Evolutionary conservation across 2,888 invertebrate species (phyloP).

Genomic region (Ramazzottius varieornatus): DNA sequence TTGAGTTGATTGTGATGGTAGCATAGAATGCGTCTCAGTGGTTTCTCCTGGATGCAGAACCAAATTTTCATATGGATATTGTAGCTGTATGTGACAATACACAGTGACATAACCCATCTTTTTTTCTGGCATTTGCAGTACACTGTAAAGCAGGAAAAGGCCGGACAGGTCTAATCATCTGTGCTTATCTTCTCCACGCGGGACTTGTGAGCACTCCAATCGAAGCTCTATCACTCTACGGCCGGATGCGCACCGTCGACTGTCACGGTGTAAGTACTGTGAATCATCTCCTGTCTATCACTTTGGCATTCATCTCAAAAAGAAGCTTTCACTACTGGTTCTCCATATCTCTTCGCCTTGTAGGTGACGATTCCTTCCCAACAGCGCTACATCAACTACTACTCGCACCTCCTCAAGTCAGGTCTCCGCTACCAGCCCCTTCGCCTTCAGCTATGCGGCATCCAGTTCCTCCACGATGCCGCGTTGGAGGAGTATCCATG

Average conservation of each 20-base stretch:
- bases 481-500: not conserved
- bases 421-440: not conserved
- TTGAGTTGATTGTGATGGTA: too few relatives aligned
- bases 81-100: too few relatives aligned
- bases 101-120: too few relatives aligned
- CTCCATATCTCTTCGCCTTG: too few relatives aligned
- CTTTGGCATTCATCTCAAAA: too few relatives aligned
- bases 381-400: not conserved
- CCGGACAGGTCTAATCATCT: not conserved
- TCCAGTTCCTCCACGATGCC: not conserved
- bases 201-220: not conserved
- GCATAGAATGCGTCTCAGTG: too few relatives aligned
- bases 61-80: too few relatives aligned
- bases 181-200: not conserved
- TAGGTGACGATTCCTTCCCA: slow-evolving; percentile 1
- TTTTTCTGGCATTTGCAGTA: too few relatives aligned
- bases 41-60: too few relatives aligned
- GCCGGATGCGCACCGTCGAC: not conserved
- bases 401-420: not conserved
- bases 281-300: too few relatives aligned
- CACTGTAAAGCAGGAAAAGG: not conserved
- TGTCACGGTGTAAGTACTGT: too few relatives aligned
- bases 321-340: too few relatives aligned
- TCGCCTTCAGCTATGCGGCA: not conserved
- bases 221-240: not conserved